Evolutionary conservation across 2,888 invertebrate species (phyloP), one percentile per base, ranked within the genome.

Genomic region (Andricus quercusramuli): DNA sequence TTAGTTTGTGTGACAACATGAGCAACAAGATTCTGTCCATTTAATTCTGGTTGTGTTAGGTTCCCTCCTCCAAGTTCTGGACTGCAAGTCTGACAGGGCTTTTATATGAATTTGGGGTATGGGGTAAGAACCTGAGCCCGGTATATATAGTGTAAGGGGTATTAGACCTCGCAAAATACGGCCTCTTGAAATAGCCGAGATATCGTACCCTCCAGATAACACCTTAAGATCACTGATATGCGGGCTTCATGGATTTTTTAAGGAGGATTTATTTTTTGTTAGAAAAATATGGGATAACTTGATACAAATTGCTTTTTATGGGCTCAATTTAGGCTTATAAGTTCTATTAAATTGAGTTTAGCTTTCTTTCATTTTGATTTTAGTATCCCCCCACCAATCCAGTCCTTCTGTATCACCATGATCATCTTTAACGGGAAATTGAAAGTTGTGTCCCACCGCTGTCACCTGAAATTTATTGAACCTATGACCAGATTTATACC

Each of bases 131-230:
- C 17, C 70, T 51, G 47, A 20, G 47, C 70, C 29, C 44, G 11
- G 25, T 47, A 47, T 70, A 70, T 70, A 70, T 51, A 51, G 51
- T n/a, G 70, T 70, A 70, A 70, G 47, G 56, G 32, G 70, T 56
- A 74, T 74, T 74, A 74, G 74, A 51, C 20, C 51, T 74, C 74
- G 37, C 74, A 74, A 74, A 74, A 56, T 74, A 74, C 56, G 37
- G n/a, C 56, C 74, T 74, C 74, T 51, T 74, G 56, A 74, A 74
- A 74, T 74, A 74, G 51, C 74, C 56, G 51, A 74, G 74, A 74
- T 74, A 74, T 74, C 74, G 56, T n/a, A 74, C 56, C 56, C 74
- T 74, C 51, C n/a, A 74, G 51, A 74, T 56, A 74, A 51, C 56
- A 56, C 29, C 74, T 74, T 56, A 74, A 74, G 74, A 74, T 74